These are phyloP conservation scores for Bucco capensis DNA, from an alignment of 2,113 vertebrate species.

Conservation along the genomic window DNA sequence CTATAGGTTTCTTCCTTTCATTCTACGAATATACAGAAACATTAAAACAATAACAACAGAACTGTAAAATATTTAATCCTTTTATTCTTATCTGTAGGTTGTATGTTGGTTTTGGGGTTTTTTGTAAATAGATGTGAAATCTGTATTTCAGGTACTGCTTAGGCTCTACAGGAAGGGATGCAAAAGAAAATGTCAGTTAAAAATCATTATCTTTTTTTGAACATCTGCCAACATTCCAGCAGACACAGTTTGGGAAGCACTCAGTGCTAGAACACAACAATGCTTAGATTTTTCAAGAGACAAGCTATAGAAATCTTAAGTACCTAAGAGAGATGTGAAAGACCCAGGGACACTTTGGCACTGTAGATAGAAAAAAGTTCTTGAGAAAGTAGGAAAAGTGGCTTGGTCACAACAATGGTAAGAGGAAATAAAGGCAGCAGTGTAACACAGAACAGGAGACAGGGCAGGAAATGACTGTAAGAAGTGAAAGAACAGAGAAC, in stretches of 20 bases:
- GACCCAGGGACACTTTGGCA: not conserved
- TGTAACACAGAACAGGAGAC: not conserved
- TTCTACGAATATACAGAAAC: not conserved
- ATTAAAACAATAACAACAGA: not conserved
- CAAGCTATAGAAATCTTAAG: not conserved
- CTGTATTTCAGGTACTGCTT: not conserved
- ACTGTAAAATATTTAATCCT: not conserved
- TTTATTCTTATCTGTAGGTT: not conserved
- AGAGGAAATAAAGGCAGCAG: slow-evolving; percentile 38
- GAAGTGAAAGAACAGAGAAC: not conserved
- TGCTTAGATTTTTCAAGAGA: not conserved
- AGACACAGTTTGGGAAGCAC: not conserved
- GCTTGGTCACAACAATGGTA: slow-evolving; percentile 3
- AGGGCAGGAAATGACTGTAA: slow-evolving; percentile 20
- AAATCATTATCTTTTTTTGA: not conserved
- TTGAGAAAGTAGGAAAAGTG: slow-evolving; percentile 7
- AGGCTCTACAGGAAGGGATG: not conserved
- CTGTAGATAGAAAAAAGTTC: not conserved
- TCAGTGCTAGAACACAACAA: not conserved
- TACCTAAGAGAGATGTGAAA: not conserved
- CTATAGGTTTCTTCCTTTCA: not conserved
- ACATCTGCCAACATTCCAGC: not conserved
- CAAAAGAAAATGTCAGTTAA: not conserved
- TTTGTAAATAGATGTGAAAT: not conserved
- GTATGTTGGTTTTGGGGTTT: not conserved